Conservation (phyloP, 2,797 vertebrate genomes). For the Benthosema pterotum region DNA sequence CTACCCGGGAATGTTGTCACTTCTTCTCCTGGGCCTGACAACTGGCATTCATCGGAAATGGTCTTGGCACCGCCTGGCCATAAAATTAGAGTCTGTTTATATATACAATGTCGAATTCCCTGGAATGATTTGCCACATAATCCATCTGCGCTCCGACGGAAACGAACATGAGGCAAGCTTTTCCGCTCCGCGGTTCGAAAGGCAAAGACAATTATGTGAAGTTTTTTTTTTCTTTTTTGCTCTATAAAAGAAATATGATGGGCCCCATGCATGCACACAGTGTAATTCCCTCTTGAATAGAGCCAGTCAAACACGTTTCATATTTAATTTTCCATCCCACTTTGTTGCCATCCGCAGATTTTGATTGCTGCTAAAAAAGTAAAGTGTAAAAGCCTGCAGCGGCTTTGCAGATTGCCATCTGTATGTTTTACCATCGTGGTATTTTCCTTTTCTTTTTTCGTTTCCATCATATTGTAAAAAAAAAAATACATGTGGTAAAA, state of each 20-base stretch:
- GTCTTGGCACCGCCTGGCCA: slow-evolving; percentile 70
- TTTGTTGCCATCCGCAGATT: slow-evolving; percentile 20
- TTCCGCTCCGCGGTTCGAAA: slow-evolving; percentile 62
- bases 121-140: slow-evolving; percentile 68
- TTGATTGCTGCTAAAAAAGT: slow-evolving; percentile 39
- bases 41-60: slow-evolving; percentile 70
- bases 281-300: slow-evolving; percentile 45
- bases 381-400: slow-evolving; percentile 31
- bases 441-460: no score
- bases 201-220: slow-evolving; percentile 68
- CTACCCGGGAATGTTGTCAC: slow-evolving; percentile 64
- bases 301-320: slow-evolving; percentile 40
- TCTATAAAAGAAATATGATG: slow-evolving; percentile 53
- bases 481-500: slow-evolving; percentile 30
- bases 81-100: slow-evolving; percentile 74
- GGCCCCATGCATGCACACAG: slow-evolving; percentile 28
- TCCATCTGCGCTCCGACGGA: slow-evolving; percentile 64
- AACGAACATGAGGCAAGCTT: slow-evolving; percentile 69
- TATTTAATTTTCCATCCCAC: slow-evolving; percentile 59
- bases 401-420: slow-evolving; percentile 53
- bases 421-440: slow-evolving; percentile 17
- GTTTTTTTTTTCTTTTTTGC: no score
- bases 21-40: slow-evolving; percentile 60
- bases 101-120: slow-evolving; percentile 62
- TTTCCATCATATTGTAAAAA: slow-evolving; percentile 31